Conservation (phyloP, 2,888 invertebrate species). For the Dexiosoma caninum region DNA sequence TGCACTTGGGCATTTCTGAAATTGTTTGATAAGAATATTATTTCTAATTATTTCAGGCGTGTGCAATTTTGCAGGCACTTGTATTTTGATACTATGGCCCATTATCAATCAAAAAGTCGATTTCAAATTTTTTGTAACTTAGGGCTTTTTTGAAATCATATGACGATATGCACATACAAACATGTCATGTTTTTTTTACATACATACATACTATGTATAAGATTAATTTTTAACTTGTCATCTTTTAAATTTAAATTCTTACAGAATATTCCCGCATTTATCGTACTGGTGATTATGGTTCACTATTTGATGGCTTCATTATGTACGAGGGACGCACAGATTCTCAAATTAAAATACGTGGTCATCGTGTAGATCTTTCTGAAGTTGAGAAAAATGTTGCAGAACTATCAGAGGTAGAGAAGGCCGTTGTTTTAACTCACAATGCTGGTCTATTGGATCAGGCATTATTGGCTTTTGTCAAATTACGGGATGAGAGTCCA, state of each 20-base stretch:
- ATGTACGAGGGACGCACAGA: constrained; percentile 90
- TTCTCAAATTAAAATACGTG: constrained; percentile 91
- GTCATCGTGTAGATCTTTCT: constrained; percentile 89
- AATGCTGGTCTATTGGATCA: constrained; percentile 85
- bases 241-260: neutral
- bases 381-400: constrained; percentile 89
- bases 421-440: constrained; percentile 88
- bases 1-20: too few relatives aligned
- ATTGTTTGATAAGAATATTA: too few relatives aligned
- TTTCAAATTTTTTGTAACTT: too few relatives aligned
- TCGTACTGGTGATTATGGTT: constrained; percentile 91
- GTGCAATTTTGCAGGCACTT: too few relatives aligned
- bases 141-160: too few relatives aligned
- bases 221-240: too few relatives aligned
- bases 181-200: too few relatives aligned
- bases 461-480: constrained; percentile 85
- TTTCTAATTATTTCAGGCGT: too few relatives aligned
- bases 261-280: constrained; percentile 85
- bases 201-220: too few relatives aligned
- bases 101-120: too few relatives aligned
- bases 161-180: too few relatives aligned
- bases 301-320: constrained; percentile 82
- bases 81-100: too few relatives aligned
- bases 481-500: constrained; percentile 78
- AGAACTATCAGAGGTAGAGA: constrained; percentile 83